Base-by-base conservation (phyloP, 2,888 invertebrate species). In the Drosophila acutilabella region DNA sequence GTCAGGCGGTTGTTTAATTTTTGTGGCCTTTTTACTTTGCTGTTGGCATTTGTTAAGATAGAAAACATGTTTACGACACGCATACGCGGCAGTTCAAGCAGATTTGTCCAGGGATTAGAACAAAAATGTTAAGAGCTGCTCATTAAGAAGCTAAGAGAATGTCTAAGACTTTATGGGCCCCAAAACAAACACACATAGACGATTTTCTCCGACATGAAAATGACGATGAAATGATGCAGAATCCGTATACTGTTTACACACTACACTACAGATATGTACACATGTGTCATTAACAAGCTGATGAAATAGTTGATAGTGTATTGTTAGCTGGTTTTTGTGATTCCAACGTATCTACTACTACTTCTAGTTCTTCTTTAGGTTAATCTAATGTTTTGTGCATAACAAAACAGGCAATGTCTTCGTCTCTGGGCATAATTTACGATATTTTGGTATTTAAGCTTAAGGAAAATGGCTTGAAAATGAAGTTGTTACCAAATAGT, bases 81-180 rank as follows among this genome's bases (percentile, higher is more conserved):
- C 65, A 80, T 73, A 68, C 88, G 73, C 62, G 62, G 70, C 53
- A 65, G 71, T 56, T 80, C 44, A 48, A 45, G 70, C 64, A 84
- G 85, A 89, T 83, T 89, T 89, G 89, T 87, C 66, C 58, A 54
- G 83, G 83, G 89, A 83, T 89, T 83, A 88, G 72, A 64, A 56
- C 65, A 41, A n/a, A 65, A 81, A 79, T 56, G 83, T 86, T 86
- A 71, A 88, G 79, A 72, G 88, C 69, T 41, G 67, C 73, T 84
- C 84, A 83, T 83, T 83, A 83, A 87, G 84, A 69, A 48, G 64
- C 68, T 53, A 64, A 85, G 60, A 52, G 68, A 65, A 71, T 73
- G 47, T 58, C 30, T 65, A 50, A 11, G 51, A 47, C 36, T 75
- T 75, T 75, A 75, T 70, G 75, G 75, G 38, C 60, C 71, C 51